Evolutionary conservation across 2,797 vertebrate genomes (phyloP), one percentile per base, ranked within the genome.

Genomic region (Siniperca undulata): DNA sequence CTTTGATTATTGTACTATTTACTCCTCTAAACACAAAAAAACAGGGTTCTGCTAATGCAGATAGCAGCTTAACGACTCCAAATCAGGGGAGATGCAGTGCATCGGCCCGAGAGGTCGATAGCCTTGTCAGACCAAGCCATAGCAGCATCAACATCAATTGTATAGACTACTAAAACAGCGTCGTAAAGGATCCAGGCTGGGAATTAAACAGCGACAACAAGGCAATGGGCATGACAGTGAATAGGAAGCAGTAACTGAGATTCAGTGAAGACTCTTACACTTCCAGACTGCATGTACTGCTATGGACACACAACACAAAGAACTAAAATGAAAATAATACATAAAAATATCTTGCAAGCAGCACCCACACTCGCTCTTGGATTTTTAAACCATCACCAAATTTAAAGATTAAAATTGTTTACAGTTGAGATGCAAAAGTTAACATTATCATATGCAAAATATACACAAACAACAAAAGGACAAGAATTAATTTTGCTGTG

Each of bases 141-240:
- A 82, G 81, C 78, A 75, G 73, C 77, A 88, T 85, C 89, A 86
- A 64, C 83, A 86, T 90, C 79, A 89, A 77, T 78, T 80, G 73
- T 61, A 83, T 70, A 82, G 70, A 85, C 52, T 75, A 84, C 72
- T 86, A 81, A 86, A 90, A 84, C 38, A 79, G 34, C 7, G 12
- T 77, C 10, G 72, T 82, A 86, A 90, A 86, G 68, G 74, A 80
- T 80, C 64, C 34, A 46, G 67, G 30, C 50, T 56, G 50, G 78
- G 72, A 81, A 86, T 78, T 85, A 75, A 83, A 86, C 61, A 59
- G 61, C 67, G 65, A 56, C 73, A 77, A 83, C 19, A 74, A 66
- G 73, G 48, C 48, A 80, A 55, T 61, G 30, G 40, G 48, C 62
- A 50, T 65, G 71, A 77, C 56, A 77, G 65, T 38, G n/a, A 77